phyloP scores from a whole-genome alignment of 2,888 invertebrate genomes.

The Drosophila borborema region DNA sequence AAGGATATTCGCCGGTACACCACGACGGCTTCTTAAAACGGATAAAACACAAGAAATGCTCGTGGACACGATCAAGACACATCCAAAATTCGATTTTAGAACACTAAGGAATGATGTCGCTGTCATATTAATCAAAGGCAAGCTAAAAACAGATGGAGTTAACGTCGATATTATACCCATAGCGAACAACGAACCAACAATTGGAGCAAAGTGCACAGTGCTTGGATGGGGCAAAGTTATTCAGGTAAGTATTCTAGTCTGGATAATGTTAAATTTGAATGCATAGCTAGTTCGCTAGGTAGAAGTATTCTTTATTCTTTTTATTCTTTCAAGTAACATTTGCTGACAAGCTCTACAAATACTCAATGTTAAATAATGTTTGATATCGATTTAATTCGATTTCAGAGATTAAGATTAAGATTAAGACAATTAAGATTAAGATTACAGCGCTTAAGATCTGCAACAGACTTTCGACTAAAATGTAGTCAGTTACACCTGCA shows the following conservation, averaged over 20 bases:
- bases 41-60: slow-evolving; percentile 24
- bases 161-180: slow-evolving; percentile 26
- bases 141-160: background rate
- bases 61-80: slow-evolving; percentile 18
- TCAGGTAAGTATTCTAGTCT: slow-evolving; percentile 36
- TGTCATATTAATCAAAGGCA: slow-evolving; percentile 24
- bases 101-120: slow-evolving; percentile 45
- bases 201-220: slow-evolving; percentile 50
- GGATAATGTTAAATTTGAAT: background rate
- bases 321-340: no score
- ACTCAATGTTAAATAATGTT: background rate
- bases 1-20: slow-evolving; percentile 48
- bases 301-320: no score
- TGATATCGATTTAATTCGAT: background rate
- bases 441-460: no score
- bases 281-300: background rate
- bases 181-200: background rate
- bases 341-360: no score
- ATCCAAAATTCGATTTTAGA: slow-evolving; percentile 30
- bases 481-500: background rate
- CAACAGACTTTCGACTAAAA: no score
- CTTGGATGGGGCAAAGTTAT: slow-evolving; percentile 72
- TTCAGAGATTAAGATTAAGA: background rate
- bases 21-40: slow-evolving; percentile 42
- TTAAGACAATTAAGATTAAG: no score